phyloP scores from a whole-genome alignment of 2,113 vertebrate species.

The Rhea americana region DNA sequence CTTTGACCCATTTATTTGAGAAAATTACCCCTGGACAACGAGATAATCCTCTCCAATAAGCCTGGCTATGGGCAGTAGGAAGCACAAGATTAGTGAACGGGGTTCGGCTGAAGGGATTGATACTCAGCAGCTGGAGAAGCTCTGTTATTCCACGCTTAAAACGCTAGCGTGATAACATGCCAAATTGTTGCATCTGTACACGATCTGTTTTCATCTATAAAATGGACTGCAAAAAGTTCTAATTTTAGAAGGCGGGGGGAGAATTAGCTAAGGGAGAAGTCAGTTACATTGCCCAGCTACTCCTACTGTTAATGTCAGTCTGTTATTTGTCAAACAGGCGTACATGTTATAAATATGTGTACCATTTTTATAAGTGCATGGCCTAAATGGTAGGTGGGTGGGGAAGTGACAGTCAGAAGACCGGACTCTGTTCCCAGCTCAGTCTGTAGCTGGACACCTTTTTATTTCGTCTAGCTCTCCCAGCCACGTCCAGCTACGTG shows the following conservation, averaged over 20 bases:
- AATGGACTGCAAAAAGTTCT: constrained; percentile 8
- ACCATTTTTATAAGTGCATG: not conserved
- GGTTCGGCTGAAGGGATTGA: constrained; percentile 40
- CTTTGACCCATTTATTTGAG: constrained; percentile 64
- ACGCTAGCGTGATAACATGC: not conserved
- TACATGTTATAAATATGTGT: accelerated
- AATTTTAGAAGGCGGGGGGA: constrained; percentile 8
- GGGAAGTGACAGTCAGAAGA: not conserved
- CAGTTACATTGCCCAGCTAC: not conserved
- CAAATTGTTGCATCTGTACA: constrained; percentile 42
- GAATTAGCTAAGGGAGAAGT: not conserved
- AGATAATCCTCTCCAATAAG: constrained; percentile 57
- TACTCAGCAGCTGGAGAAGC: constrained; percentile 59
- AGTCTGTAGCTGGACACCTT: not conserved
- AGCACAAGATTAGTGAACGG: constrained; percentile 45
- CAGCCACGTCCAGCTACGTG: not conserved
- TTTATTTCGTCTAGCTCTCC: constrained; percentile 13
- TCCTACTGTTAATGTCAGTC: not conserved
- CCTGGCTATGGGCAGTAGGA: constrained; percentile 21
- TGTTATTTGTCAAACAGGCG: not conserved
- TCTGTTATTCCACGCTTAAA: constrained; percentile 24
- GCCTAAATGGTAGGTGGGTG: not conserved
- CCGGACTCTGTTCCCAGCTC: not conserved
- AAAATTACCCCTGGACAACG: constrained; percentile 62
- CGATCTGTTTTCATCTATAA: not conserved